A percentile compares a stretch with the other conserved stretches of the same genome.
These are phyloP conservation scores for Oryctolagus cuniculus DNA, from an alignment of 2,113 vertebrate species.

Conservation along the genomic window DNA sequence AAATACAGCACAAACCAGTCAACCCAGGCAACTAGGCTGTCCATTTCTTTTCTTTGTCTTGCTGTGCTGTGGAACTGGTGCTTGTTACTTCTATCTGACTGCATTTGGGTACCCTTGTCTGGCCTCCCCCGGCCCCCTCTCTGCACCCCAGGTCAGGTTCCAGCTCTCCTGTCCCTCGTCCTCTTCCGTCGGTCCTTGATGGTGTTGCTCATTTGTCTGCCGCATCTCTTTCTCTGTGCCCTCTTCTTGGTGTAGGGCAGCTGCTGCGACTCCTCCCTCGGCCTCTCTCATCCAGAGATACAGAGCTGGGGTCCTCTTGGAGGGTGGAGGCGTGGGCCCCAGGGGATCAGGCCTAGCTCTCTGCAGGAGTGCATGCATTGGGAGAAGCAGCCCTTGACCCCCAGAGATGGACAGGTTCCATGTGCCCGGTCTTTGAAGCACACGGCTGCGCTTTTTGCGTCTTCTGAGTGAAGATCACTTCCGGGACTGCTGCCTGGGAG, in stretches of 20 bases:
- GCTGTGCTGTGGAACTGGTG: too few relatives aligned
- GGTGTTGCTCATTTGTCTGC: accelerated
- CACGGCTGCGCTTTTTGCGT: not conserved
- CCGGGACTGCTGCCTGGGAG: not conserved
- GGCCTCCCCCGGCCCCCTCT: too few relatives aligned
- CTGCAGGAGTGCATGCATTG: not conserved
- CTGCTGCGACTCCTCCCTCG: not conserved
- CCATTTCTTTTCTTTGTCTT: too few relatives aligned
- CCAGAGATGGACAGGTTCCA: too few relatives aligned
- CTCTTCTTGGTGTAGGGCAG: accelerated
- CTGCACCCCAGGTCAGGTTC: too few relatives aligned
- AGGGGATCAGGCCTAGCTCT: not conserved
- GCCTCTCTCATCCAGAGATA: not conserved
- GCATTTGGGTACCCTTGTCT: too few relatives aligned
- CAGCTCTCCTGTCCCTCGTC: too few relatives aligned
- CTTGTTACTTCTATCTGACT: too few relatives aligned
- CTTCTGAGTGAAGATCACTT: not conserved
- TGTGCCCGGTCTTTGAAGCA: not conserved
- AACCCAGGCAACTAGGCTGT: too few relatives aligned
- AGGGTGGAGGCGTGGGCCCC: not conserved
- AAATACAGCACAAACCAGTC: too few relatives aligned
- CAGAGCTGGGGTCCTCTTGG: not conserved
- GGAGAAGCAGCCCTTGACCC: not conserved
- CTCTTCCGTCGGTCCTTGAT: not conserved
- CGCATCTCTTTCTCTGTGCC: not conserved